phyloP scores from a whole-genome alignment of 2,888 invertebrate species.

The Lepas anatifera region DNA sequence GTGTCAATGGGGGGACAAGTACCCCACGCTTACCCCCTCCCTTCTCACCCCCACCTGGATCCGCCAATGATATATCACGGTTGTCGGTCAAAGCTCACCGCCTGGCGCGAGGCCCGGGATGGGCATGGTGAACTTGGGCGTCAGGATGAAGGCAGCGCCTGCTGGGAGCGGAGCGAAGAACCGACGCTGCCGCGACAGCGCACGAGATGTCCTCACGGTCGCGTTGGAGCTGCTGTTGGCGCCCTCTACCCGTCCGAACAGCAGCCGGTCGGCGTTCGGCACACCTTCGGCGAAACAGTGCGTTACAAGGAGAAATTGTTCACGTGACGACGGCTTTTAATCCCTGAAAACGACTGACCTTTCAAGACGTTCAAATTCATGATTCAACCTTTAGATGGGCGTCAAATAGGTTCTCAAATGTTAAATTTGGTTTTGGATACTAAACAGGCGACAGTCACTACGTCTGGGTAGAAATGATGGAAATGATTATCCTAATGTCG shows the following conservation, averaged over 20 bases:
- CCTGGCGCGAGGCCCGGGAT: not conserved
- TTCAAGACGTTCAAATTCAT: not conserved
- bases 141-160: not conserved
- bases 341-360: not conserved
- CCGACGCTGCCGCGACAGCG: not conserved
- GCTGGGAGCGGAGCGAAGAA: conserved; percentile 2
- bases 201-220: not conserved
- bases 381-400: not conserved
- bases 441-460: not conserved
- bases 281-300: not conserved
- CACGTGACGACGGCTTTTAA: not conserved
- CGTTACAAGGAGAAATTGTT: not conserved
- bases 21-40: no score
- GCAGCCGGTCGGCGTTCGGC: not conserved
- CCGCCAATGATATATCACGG: no score
- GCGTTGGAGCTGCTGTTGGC: not conserved
- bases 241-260: not conserved
- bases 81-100: not conserved
- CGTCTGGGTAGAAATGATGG: no score
- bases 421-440: not conserved
- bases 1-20: no score
- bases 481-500: no score
- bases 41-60: no score
- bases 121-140: conserved; percentile 9
- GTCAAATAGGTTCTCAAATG: not conserved